Evolutionary conservation across 2,113 vertebrate genomes (phyloP).

Genomic region (Prochilodus magdalenae): DNA sequence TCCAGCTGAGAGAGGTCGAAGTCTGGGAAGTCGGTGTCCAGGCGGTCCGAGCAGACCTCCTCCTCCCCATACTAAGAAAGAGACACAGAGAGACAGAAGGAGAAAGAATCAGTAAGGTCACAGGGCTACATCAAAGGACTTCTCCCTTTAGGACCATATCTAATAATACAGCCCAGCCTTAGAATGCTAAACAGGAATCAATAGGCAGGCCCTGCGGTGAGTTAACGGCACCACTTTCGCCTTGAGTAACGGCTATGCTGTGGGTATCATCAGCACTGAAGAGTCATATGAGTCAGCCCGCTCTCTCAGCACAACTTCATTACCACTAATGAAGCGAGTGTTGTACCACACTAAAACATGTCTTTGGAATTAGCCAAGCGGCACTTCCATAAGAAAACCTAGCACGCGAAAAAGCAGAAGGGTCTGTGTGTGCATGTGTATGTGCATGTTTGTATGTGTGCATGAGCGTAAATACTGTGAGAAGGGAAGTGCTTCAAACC

Average conservation of each 20-base stretch:
- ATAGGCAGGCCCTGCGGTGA: constrained; percentile 33
- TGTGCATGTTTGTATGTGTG: constrained; percentile 17
- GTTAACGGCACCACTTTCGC: constrained; percentile 3
- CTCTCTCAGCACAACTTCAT: constrained; percentile 67
- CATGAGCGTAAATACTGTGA: constrained; percentile 47
- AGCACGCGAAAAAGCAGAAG: not conserved
- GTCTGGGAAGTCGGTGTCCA: constrained; percentile 93
- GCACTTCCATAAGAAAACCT: not conserved
- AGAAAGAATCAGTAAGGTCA: constrained; percentile 39
- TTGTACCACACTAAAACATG: not conserved
- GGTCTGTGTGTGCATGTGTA: not conserved
- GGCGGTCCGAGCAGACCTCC: constrained; percentile 87
- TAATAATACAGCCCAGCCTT: constrained; percentile 42
- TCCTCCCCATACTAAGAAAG: constrained; percentile 85
- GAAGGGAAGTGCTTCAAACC: constrained; percentile 60
- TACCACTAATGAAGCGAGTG: constrained; percentile 57
- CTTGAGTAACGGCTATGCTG: constrained; percentile 5
- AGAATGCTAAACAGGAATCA: constrained; percentile 28
- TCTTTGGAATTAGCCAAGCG: not conserved
- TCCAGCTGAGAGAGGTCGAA: constrained; percentile 98
- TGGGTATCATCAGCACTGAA: constrained; percentile 13
- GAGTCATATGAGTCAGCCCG: constrained; percentile 40
- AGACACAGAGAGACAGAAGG: constrained; percentile 46
- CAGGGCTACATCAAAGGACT: constrained; percentile 53
- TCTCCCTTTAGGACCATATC: constrained; percentile 54